A percentile compares a stretch with the other conserved stretches of the same genome.
These are phyloP conservation scores for Lasioglossum calceatum DNA, from an alignment of 2,888 invertebrate genomes.

Conservation along the genomic window DNA sequence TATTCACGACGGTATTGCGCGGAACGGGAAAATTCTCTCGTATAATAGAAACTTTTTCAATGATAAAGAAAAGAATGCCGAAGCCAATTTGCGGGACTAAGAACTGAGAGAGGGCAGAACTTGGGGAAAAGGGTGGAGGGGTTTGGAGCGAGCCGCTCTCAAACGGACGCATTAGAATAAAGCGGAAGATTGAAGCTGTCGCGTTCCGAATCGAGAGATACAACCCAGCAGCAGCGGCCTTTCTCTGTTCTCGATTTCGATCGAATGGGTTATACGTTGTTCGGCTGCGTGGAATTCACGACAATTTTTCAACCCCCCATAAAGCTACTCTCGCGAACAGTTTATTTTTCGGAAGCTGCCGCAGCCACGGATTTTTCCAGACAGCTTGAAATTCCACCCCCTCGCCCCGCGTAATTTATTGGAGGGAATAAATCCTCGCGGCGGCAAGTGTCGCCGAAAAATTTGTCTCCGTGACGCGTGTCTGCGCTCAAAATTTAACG, in stretches of 20 bases:
- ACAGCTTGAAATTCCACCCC: neutral
- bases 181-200: conserved; percentile 55
- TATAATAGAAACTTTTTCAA: conserved; percentile 59
- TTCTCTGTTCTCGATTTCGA: neutral
- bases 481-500: conserved; percentile 37
- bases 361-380: neutral
- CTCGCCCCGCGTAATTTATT: conserved; percentile 24
- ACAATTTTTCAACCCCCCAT: neutral
- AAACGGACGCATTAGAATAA: conserved; percentile 53
- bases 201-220: conserved; percentile 24
- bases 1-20: conserved; percentile 59
- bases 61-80: conserved; percentile 59
- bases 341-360: neutral
- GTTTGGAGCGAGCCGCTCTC: neutral
- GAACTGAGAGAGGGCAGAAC: conserved; percentile 18
- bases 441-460: conserved; percentile 24
- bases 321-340: neutral
- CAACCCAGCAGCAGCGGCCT: neutral
- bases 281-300: neutral
- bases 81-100: conserved; percentile 58
- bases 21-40: conserved; percentile 60
- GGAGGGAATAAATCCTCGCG: conserved; percentile 33
- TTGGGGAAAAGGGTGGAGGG: neutral
- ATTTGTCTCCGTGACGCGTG: conserved; percentile 34
- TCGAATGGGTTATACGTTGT: neutral